Evolutionary conservation across 2,113 vertebrate genomes (phyloP).

Genomic region (Ariopsis seemanni): DNA sequence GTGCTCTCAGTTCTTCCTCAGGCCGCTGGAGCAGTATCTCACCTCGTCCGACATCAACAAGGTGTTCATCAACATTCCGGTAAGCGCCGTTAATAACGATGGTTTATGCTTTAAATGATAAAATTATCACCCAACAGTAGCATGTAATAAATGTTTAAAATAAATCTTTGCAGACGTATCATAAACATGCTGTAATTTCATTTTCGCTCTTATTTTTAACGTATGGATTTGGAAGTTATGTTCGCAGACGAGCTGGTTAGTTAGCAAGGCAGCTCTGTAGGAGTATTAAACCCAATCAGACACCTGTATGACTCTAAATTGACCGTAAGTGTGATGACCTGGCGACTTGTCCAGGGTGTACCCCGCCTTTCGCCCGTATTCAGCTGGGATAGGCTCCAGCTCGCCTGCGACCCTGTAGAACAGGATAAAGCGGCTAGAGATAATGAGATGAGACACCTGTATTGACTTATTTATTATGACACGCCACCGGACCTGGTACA

Average conservation of each 20-base stretch:
- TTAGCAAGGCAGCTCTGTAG: background rate
- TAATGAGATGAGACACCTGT: too few relatives aligned
- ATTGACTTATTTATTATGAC: too few relatives aligned
- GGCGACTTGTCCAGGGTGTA: too few relatives aligned
- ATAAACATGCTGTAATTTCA: background rate
- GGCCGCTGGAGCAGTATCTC: slow-evolving; percentile 85
- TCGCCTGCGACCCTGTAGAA: too few relatives aligned
- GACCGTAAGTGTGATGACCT: too few relatives aligned
- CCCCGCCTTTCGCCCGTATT: too few relatives aligned
- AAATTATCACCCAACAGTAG: too few relatives aligned
- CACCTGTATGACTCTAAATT: too few relatives aligned
- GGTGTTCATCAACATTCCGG: slow-evolving; percentile 94
- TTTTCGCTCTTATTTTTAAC: background rate
- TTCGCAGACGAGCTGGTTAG: background rate
- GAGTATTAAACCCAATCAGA: background rate
- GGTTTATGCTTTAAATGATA: too few relatives aligned
- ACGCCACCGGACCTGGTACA: too few relatives aligned
- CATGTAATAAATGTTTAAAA: background rate
- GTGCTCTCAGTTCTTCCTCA: slow-evolving; percentile 87
- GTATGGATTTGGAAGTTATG: background rate
- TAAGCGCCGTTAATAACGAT: slow-evolving; percentile 65
- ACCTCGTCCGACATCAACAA: slow-evolving; percentile 81
- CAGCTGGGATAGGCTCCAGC: too few relatives aligned
- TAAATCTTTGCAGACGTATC: background rate
- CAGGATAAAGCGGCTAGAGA: too few relatives aligned